These are phyloP conservation scores for Pogona vitticeps DNA, from an alignment of 2,113 vertebrate genomes.

Conservation along the genomic window DNA sequence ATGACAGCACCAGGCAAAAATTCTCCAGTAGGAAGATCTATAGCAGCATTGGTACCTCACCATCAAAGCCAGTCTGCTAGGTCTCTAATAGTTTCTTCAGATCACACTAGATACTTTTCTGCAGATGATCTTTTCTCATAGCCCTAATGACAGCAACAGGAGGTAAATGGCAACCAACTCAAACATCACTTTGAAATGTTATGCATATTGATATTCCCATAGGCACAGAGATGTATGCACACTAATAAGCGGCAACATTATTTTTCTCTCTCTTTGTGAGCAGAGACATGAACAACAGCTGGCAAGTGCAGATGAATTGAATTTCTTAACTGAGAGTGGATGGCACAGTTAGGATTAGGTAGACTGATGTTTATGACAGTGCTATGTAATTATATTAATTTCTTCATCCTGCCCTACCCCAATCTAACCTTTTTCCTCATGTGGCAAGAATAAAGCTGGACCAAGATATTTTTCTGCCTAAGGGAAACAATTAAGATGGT, in stretches of 20 bases:
- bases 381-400: not conserved
- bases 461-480: not conserved
- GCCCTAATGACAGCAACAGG: slow-evolving; percentile 19
- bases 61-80: slow-evolving; percentile 38
- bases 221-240: not conserved
- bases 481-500: not conserved
- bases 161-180: slow-evolving; percentile 33
- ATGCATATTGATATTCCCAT: slow-evolving; percentile 17
- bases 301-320: not conserved
- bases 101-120: not conserved
- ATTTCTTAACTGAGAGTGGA: not conserved
- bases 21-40: slow-evolving; percentile 31
- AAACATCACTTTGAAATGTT: slow-evolving; percentile 42
- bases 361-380: not conserved
- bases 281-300: slow-evolving; percentile 21
- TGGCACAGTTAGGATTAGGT: not conserved
- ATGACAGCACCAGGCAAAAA: slow-evolving; percentile 52
- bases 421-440: not conserved
- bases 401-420: not conserved
- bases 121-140: slow-evolving; percentile 40
- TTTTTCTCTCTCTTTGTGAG: not conserved
- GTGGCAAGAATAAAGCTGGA: not conserved
- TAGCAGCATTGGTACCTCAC: slow-evolving; percentile 28
- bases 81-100: slow-evolving; percentile 15
- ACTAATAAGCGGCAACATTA: slow-evolving; percentile 10